Conservation (phyloP, 2,888 invertebrate genomes). For the Pycnomerus fuliginosus region DNA sequence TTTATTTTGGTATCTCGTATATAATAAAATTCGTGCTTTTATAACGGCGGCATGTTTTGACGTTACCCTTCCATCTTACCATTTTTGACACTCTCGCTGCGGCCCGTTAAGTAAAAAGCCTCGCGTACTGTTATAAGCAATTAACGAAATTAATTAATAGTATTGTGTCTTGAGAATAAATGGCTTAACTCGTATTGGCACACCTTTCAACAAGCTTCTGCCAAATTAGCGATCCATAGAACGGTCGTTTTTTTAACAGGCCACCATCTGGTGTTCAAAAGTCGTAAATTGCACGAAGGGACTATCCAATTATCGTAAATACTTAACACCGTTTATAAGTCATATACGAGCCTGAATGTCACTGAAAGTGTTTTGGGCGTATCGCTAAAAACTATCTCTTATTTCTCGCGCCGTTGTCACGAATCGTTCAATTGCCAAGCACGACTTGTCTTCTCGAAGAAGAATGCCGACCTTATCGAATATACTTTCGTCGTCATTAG, state of each 20-base stretch:
- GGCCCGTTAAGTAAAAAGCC: conserved; percentile 6
- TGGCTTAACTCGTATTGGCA: conserved; percentile 5
- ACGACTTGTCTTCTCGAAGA: conserved; percentile 26
- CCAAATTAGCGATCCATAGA: no score
- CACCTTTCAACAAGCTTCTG: background rate
- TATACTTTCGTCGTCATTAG: conserved; percentile 27
- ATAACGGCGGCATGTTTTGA: conserved; percentile 23
- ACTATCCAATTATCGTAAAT: background rate
- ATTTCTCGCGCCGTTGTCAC: conserved; percentile 31
- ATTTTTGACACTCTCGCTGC: no score
- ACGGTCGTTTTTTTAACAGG: no score
- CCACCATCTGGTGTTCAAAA: conserved; percentile 12
- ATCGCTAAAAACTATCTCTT: conserved; percentile 29
- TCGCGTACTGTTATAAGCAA: conserved; percentile 17
- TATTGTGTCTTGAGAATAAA: conserved; percentile 15
- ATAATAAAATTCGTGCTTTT: conserved; percentile 18
- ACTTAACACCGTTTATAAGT: background rate
- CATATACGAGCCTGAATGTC: background rate
- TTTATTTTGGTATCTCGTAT: conserved; percentile 35
- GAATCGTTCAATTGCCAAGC: conserved; percentile 30
- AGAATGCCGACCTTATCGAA: conserved; percentile 28
- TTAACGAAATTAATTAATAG: conserved; percentile 20
- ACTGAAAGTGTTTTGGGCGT: conserved; percentile 15
- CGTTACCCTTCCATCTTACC: conserved; percentile 4
- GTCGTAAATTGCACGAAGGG: conserved; percentile 8